Percentiles rank a stretch among this genome's conserved stretches.
Evolutionary conservation across 1,140 invertebrate species (phyloP).

Genomic region (Proctacanthus coquilletti): DNA sequence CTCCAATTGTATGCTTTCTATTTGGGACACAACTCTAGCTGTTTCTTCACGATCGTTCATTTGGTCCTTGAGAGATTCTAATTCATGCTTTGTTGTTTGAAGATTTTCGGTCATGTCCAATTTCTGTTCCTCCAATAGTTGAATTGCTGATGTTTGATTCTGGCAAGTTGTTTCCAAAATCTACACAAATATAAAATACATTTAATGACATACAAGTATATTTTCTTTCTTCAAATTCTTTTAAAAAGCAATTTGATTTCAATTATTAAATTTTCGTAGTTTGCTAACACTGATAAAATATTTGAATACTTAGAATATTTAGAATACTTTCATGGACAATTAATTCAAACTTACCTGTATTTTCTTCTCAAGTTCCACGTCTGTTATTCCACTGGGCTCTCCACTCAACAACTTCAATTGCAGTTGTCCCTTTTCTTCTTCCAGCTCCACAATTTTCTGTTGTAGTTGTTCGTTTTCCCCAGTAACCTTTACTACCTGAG

Average conservation of each 20-base stretch:
- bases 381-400: conserved; percentile 2
- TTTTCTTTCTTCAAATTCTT: neutral
- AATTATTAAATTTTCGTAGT: conserved; percentile 3
- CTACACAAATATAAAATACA: conserved; percentile 8
- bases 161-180: conserved; percentile 7
- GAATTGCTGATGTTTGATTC: conserved; percentile 17
- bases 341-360: too few species aligned
- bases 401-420: conserved; percentile 56
- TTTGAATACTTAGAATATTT: too few species aligned
- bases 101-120: conserved; percentile 16
- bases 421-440: conserved; percentile 81
- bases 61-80: conserved; percentile 10
- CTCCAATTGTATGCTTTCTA: conserved; percentile 51
- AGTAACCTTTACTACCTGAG: conserved; percentile 44
- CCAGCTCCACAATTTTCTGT: conserved; percentile 64
- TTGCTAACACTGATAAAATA: too few species aligned
- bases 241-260: conserved; percentile 1
- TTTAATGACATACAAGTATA: conserved; percentile 7
- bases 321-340: too few species aligned
- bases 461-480: conserved; percentile 45
- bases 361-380: conserved; percentile 10
- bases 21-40: conserved; percentile 45
- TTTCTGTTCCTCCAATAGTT: conserved; percentile 23
- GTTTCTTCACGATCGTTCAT: conserved; percentile 11
- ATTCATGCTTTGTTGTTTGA: conserved; percentile 11